These are phyloP conservation scores for Chalcis sispes DNA, from an alignment of 2,888 invertebrate genomes.

Conservation along the genomic window DNA sequence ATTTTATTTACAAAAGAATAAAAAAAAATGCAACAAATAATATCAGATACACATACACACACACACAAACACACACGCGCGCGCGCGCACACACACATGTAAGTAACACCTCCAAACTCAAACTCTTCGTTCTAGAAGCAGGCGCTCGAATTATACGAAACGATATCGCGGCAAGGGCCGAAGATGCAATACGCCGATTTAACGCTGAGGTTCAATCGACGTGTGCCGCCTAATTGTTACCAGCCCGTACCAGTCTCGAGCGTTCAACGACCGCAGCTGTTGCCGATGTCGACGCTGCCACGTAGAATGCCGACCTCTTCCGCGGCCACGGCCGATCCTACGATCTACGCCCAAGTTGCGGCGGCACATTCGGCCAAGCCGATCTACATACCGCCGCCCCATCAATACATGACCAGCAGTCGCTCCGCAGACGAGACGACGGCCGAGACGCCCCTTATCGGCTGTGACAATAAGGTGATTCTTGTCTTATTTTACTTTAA, in stretches of 20 bases:
- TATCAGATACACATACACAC: too few species aligned
- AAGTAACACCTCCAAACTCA: too few species aligned
- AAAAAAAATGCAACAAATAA: too few species aligned
- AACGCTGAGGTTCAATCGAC: constrained; percentile 69
- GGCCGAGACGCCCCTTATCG: constrained; percentile 73
- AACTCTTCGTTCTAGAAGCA: too few species aligned
- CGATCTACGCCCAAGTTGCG: constrained; percentile 72
- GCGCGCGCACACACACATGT: too few species aligned
- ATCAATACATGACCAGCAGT: constrained; percentile 67
- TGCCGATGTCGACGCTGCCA: constrained; percentile 73
- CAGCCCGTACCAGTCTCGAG: constrained; percentile 70
- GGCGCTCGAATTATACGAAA: constrained; percentile 47
- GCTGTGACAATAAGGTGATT: constrained; percentile 72
- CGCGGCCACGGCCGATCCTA: constrained; percentile 62
- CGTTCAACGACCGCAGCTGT: constrained; percentile 69
- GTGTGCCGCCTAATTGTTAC: constrained; percentile 73
- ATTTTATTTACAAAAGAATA: too few species aligned
- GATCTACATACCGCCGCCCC: constrained; percentile 72
- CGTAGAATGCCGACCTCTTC: constrained; percentile 68
- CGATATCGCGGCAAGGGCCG: constrained; percentile 62
- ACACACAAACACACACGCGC: too few species aligned
- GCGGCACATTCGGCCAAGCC: constrained; percentile 69
- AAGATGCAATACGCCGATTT: constrained; percentile 72
- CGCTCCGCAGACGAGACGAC: constrained; percentile 68
- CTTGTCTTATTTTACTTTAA: too few species aligned